These are phyloP conservation scores for Rousettus leschenaultii DNA, from an alignment of 2,113 vertebrate genomes.

Conservation along the genomic window DNA sequence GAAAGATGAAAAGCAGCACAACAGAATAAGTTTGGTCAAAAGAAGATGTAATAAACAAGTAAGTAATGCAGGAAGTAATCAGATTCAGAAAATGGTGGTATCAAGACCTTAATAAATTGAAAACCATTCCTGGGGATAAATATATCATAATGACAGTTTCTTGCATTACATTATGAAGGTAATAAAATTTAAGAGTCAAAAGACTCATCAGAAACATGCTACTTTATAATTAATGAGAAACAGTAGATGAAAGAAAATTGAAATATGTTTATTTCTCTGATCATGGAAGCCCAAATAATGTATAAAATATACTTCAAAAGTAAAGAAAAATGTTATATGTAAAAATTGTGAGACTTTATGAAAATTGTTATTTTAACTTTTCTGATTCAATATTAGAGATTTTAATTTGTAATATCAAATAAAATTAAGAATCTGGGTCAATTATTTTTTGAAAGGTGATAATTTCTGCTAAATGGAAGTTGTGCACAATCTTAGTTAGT, in stretches of 20 bases:
- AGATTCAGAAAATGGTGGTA: background rate
- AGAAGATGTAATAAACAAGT: slow-evolving; percentile 49
- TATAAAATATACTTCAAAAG: slow-evolving; percentile 52
- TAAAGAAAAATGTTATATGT: background rate
- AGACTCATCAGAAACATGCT: background rate
- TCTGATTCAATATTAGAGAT: background rate
- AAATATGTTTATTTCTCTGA: slow-evolving; percentile 49
- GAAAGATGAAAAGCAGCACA: slow-evolving; percentile 16
- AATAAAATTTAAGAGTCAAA: slow-evolving; percentile 36
- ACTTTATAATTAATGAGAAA: slow-evolving; percentile 54
- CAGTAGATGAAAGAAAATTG: slow-evolving; percentile 48
- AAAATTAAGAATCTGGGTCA: background rate
- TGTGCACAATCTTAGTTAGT: background rate
- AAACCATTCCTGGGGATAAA: slow-evolving; percentile 45
- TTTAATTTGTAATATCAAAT: background rate
- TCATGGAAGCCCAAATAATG: background rate
- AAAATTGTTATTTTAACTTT: background rate
- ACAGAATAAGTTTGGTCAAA: slow-evolving; percentile 5
- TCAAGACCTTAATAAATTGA: slow-evolving; percentile 49
- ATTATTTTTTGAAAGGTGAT: background rate
- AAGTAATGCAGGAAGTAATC: slow-evolving; percentile 59
- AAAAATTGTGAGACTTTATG: slow-evolving; percentile 15
- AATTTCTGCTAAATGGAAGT: background rate
- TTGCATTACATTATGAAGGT: slow-evolving; percentile 34
- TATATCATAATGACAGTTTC: slow-evolving; percentile 35